These are phyloP conservation scores for Pammene fasciana DNA, from an alignment of 2,888 invertebrate species.

Conservation along the genomic window DNA sequence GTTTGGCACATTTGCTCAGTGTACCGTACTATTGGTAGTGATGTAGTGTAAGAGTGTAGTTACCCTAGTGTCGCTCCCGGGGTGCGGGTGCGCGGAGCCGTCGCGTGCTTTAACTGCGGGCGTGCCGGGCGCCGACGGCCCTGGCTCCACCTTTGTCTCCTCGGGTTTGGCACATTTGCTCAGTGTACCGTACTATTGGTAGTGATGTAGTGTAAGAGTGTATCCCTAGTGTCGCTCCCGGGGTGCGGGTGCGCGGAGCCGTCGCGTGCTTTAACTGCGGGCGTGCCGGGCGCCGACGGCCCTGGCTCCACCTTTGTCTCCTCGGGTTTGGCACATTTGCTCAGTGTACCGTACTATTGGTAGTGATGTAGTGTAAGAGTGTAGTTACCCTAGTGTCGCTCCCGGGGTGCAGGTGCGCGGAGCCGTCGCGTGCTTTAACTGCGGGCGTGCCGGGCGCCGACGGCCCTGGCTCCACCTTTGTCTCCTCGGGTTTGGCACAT, in stretches of 20 bases:
- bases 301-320: conserved; percentile 51
- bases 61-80: conserved; percentile 74
- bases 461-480: conserved; percentile 50
- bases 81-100: too few relatives aligned
- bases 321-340: conserved; percentile 56
- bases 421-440: conserved; percentile 85
- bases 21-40: too few relatives aligned
- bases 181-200: too few relatives aligned
- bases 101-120: too few relatives aligned
- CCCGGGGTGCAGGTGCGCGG: conserved; percentile 87
- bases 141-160: conserved; percentile 50
- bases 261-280: too few relatives aligned
- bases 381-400: too few relatives aligned
- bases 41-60: conserved; percentile 9
- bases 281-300: conserved; percentile 36
- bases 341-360: too few relatives aligned
- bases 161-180: conserved; percentile 57
- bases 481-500: conserved; percentile 52
- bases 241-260: too few relatives aligned
- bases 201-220: too few relatives aligned
- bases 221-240: too few relatives aligned
- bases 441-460: conserved; percentile 42
- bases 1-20: conserved; percentile 50
- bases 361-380: too few relatives aligned
- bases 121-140: conserved; percentile 38